These are phyloP conservation scores for Rhipidura dahli DNA, from an alignment of 2,113 vertebrate genomes.

Conservation along the genomic window DNA sequence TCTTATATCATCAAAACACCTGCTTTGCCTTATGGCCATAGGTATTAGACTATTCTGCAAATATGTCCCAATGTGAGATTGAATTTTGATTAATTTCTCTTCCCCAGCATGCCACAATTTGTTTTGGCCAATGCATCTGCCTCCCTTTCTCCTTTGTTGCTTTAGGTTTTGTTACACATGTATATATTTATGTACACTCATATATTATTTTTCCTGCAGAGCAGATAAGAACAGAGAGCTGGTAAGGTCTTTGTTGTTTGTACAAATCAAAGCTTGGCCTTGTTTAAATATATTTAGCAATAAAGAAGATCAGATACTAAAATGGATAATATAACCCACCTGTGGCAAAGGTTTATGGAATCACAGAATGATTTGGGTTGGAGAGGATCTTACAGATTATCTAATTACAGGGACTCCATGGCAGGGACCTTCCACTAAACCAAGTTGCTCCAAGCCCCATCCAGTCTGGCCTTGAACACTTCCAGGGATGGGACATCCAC, in stretches of 20 bases:
- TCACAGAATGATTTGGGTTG: neutral
- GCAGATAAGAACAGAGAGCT: neutral
- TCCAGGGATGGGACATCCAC: neutral
- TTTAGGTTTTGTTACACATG: neutral
- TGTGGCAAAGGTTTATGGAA: neutral
- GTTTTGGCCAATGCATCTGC: neutral
- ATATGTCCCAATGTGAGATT: neutral
- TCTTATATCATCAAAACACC: constrained; percentile 13
- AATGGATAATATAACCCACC: neutral
- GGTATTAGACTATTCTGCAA: neutral
- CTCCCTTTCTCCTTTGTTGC: neutral
- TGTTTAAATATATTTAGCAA: neutral
- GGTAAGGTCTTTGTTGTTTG: neutral
- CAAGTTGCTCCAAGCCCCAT: neutral
- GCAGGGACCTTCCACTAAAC: neutral
- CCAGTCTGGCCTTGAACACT: neutral
- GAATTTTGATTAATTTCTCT: neutral
- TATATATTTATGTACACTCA: neutral
- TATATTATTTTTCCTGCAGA: neutral
- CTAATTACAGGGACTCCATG: neutral
- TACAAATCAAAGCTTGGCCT: neutral
- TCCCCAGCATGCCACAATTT: neutral
- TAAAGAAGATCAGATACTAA: neutral
- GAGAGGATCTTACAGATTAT: neutral
- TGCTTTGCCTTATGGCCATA: neutral